phyloP scores from a whole-genome alignment of 2,888 invertebrate genomes.

The Ophioninae sp. region DNA sequence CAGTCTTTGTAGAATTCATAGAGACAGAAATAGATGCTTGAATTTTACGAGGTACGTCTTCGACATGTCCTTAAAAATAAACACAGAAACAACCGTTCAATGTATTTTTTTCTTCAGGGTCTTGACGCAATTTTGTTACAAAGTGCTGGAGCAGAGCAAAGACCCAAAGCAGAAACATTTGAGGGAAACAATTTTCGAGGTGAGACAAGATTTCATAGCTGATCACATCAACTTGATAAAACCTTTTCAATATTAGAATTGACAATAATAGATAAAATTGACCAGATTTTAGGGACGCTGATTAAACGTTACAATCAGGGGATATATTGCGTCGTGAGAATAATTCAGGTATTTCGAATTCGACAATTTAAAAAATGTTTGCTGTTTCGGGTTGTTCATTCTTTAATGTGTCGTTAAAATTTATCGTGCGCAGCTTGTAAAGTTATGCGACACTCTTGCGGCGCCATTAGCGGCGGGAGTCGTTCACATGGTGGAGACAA shows the following conservation, averaged over 20 bases:
- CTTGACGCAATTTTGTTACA: slow-evolving; percentile 89
- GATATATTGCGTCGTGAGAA: slow-evolving; percentile 87
- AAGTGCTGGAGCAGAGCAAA: slow-evolving; percentile 85
- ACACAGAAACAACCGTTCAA: too few relatives aligned
- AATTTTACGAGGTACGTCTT: too few relatives aligned
- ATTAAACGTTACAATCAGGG: slow-evolving; percentile 93
- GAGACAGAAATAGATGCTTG: too few relatives aligned
- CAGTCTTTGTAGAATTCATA: too few relatives aligned
- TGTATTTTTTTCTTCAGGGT: slow-evolving; percentile 82
- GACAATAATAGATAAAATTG: slow-evolving; percentile 68
- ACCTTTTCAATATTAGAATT: not conserved
- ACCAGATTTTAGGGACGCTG: slow-evolving; percentile 90
- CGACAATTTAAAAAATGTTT: not conserved
- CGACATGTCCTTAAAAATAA: too few relatives aligned
- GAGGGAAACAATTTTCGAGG: slow-evolving; percentile 84
- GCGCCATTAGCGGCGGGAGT: slow-evolving; percentile 87
- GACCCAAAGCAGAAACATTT: slow-evolving; percentile 85
- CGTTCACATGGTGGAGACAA: slow-evolving; percentile 86
- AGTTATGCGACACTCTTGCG: slow-evolving; percentile 88
- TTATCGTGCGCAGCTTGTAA: slow-evolving; percentile 84
- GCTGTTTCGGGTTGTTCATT: too few relatives aligned
- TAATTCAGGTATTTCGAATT: slow-evolving; percentile 82
- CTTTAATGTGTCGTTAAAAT: too few relatives aligned
- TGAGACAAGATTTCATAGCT: slow-evolving; percentile 65
- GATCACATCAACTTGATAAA: not conserved